Conservation (phyloP, 2,888 invertebrate genomes). For the Ochropleura plecta region DNA sequence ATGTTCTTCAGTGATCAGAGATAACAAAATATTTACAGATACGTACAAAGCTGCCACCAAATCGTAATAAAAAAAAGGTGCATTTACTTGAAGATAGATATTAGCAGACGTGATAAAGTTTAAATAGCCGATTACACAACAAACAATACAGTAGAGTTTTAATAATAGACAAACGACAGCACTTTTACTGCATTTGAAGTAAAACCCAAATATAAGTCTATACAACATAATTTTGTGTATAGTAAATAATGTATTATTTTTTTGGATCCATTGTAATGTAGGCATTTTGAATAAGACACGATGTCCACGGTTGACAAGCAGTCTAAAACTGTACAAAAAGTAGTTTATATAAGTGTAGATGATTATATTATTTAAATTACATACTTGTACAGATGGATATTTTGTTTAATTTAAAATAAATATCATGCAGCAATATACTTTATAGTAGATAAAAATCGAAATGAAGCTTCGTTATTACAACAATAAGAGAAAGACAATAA, state of each 20-base stretch:
- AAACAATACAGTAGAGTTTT: slow-evolving; percentile 3
- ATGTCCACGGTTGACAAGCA: too few species aligned
- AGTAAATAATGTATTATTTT: not conserved
- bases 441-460: not conserved
- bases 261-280: not conserved
- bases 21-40: slow-evolving; percentile 1
- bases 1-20: slow-evolving; percentile 1
- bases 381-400: not conserved
- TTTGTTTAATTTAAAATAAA: not conserved
- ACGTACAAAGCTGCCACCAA: not conserved
- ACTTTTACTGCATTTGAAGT: slow-evolving; percentile 6
- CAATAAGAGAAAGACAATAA: not conserved
- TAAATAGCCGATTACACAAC: not conserved
- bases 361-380: not conserved
- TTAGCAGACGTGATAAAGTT: not conserved
- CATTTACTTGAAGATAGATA: not conserved
- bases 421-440: not conserved
- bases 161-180: not conserved
- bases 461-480: not conserved
- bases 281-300: not conserved
- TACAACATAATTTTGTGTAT: not conserved
- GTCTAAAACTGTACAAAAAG: not conserved
- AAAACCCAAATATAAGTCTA: slow-evolving; percentile 1
- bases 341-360: not conserved
- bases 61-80: not conserved